These are phyloP conservation scores for Pristionchus maxplancki DNA, from an alignment of 2,888 invertebrate genomes.

Conservation along the genomic window DNA sequence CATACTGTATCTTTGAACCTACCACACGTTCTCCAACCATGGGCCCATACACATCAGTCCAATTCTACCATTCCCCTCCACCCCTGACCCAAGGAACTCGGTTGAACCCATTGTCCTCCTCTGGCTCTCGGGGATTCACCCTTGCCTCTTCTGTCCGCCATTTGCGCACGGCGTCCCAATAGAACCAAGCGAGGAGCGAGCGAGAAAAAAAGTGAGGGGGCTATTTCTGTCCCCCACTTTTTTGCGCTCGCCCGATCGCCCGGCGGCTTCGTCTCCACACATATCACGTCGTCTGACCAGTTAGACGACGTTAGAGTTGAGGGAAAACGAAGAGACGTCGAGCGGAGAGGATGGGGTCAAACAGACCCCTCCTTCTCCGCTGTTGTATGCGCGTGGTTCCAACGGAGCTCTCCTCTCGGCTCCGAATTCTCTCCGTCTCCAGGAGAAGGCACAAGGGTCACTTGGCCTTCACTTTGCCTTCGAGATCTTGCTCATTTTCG, in stretches of 20 bases:
- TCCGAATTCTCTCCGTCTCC: background rate
- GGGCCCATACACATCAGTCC: too few species aligned
- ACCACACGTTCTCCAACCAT: too few species aligned
- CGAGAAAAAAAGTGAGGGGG: background rate
- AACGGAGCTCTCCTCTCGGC: background rate
- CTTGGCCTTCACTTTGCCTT: background rate
- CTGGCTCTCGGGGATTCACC: background rate
- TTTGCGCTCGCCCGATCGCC: background rate
- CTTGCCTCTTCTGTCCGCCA: background rate
- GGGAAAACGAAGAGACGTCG: background rate
- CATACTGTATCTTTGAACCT: too few species aligned
- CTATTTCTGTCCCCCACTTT: conserved; percentile 30
- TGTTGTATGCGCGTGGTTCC: conserved; percentile 34
- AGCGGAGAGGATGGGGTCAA: background rate
- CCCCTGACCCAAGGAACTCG: background rate
- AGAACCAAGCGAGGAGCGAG: background rate
- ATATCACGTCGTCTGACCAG: too few species aligned
- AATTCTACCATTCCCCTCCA: background rate
- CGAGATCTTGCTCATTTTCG: background rate
- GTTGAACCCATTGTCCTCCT: background rate
- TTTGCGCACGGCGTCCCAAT: background rate
- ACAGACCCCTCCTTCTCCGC: background rate
- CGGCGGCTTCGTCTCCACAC: background rate
- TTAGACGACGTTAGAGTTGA: background rate
- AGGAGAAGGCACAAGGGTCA: background rate